Evolutionary conservation across 2,797 vertebrate genomes (phyloP).

Genomic region (Dryobates pubescens): DNA sequence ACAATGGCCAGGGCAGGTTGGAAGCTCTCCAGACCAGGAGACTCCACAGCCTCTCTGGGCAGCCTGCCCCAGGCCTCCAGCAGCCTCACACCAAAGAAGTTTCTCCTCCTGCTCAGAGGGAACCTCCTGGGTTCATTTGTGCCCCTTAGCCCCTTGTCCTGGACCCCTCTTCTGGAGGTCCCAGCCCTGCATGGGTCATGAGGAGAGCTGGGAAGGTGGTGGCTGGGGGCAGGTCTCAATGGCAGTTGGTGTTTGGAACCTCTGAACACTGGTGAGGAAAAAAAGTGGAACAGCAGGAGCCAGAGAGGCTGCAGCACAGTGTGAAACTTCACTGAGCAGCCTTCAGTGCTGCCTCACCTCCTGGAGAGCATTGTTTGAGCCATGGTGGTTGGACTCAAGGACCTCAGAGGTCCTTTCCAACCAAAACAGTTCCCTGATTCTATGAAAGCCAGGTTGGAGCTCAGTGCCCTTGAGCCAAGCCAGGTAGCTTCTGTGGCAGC

Average conservation of each 20-base stretch:
- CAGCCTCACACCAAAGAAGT: no score
- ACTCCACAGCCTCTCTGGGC: no score
- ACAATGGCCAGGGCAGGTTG: no score
- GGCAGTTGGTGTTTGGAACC: background rate
- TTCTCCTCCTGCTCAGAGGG: no score
- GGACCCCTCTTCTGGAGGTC: background rate
- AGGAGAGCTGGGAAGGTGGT: background rate
- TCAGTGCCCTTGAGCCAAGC: background rate
- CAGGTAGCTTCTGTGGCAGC: background rate
- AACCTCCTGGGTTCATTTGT: no score
- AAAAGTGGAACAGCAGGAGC: background rate
- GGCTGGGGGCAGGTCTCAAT: background rate
- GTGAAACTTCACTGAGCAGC: background rate
- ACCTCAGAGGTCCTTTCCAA: no score
- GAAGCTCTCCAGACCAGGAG: no score
- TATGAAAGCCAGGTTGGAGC: no score
- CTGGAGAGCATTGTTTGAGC: background rate
- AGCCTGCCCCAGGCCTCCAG: no score
- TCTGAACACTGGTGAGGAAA: background rate
- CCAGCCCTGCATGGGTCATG: background rate
- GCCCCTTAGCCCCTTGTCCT: no score
- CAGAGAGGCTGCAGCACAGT: fast-evolving
- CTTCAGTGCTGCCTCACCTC: background rate
- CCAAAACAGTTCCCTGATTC: no score
- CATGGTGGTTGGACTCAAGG: no score